Conservation (phyloP, 2,888 invertebrate genomes). For the Nephrotoma flavescens region DNA sequence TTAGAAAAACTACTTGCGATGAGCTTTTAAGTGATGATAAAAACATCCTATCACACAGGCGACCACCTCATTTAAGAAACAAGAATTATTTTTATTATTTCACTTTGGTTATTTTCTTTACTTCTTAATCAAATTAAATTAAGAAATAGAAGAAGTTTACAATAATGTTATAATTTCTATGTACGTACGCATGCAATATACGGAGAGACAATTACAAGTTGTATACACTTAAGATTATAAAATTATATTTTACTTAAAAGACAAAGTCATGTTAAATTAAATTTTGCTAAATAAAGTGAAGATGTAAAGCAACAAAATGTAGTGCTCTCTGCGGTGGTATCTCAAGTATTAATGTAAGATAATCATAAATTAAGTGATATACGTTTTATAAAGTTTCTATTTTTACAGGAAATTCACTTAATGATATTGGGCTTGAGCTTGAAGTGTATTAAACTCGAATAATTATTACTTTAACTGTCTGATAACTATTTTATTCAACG, state of each 20-base stretch:
- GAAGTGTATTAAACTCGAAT: too few relatives aligned
- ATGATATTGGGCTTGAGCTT: too few relatives aligned
- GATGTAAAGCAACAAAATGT: not conserved
- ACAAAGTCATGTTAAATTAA: not conserved
- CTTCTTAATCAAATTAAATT: not conserved
- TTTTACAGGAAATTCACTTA: too few relatives aligned
- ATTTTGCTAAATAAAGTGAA: not conserved
- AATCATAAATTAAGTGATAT: not conserved
- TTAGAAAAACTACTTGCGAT: not conserved
- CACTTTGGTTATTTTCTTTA: not conserved
- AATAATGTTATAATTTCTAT: not conserved
- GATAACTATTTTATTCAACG: too few relatives aligned
- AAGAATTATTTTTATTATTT: not conserved
- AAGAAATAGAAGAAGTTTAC: not conserved
- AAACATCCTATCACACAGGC: not conserved
- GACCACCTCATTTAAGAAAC: not conserved
- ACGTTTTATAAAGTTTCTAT: too few relatives aligned
- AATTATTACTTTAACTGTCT: too few relatives aligned
- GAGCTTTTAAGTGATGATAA: not conserved
- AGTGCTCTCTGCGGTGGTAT: not conserved
- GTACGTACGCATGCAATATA: not conserved
- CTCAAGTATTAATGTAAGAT: not conserved
- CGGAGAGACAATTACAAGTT: not conserved
- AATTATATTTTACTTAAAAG: not conserved
- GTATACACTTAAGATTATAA: not conserved